These are phyloP conservation scores for Choristoneura rosaceana DNA, from an alignment of 2,888 invertebrate species.

Conservation along the genomic window DNA sequence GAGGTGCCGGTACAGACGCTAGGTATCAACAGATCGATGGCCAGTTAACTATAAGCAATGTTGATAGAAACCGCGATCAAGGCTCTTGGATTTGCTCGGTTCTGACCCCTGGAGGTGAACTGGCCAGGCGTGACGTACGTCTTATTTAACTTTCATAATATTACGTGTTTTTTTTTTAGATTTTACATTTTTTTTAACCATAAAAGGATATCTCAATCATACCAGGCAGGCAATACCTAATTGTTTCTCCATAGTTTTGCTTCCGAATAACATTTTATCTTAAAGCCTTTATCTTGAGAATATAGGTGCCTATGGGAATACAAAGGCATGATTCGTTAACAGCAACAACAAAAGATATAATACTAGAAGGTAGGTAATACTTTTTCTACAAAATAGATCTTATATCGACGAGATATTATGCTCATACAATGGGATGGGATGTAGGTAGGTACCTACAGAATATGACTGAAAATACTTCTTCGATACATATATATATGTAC, in stretches of 20 bases:
- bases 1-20: constrained; percentile 78
- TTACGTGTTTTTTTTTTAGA: too few species aligned
- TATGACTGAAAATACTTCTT: too few species aligned
- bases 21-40: constrained; percentile 84
- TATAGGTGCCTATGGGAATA: constrained; percentile 13
- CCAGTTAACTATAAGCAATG: constrained; percentile 86
- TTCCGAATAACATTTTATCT: constrained; percentile 1
- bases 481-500: too few species aligned
- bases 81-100: constrained; percentile 93
- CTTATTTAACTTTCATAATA: constrained; percentile 7
- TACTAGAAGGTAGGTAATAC: background rate
- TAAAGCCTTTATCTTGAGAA: background rate
- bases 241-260: constrained; percentile 4
- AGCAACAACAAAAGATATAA: constrained; percentile 9
- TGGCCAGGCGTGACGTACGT: constrained; percentile 90
- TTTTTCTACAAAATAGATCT: background rate
- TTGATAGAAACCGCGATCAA: constrained; percentile 88
- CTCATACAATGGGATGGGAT: background rate
- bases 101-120: constrained; percentile 90
- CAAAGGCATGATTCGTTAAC: constrained; percentile 3
- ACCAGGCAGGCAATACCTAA: background rate
- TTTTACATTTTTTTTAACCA: background rate
- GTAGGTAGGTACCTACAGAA: too few species aligned
- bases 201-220: background rate
- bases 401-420: background rate